Percentiles rank a stretch among this genome's conserved stretches.
These are phyloP conservation scores for Drosophila serrata DNA, from an alignment of 1,140 invertebrate genomes.

Conservation along the genomic window DNA sequence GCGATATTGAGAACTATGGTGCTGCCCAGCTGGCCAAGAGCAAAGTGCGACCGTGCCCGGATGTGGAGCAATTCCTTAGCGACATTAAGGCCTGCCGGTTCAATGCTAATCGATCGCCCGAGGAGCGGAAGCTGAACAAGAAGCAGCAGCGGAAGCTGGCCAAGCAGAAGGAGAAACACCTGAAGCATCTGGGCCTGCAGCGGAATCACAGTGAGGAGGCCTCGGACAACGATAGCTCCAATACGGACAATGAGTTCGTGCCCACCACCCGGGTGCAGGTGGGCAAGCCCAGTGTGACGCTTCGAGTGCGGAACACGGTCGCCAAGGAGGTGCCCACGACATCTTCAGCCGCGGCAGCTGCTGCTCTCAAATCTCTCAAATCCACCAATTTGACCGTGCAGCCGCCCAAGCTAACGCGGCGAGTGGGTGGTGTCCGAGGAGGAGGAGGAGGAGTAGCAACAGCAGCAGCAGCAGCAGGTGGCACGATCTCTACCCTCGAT, in stretches of 20 bases:
- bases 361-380: slow-evolving; percentile 9
- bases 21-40: slow-evolving; percentile 65
- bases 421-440: slow-evolving; percentile 23
- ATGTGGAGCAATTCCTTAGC: slow-evolving; percentile 76
- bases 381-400: not conserved
- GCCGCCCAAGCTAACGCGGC: slow-evolving; percentile 37
- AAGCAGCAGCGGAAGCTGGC: slow-evolving; percentile 83
- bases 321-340: slow-evolving; percentile 52
- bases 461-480: slow-evolving; percentile 2
- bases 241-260: slow-evolving; percentile 83
- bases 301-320: slow-evolving; percentile 62
- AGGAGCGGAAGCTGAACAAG: slow-evolving; percentile 83
- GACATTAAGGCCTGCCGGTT: slow-evolving; percentile 76
- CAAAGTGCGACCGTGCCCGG: slow-evolving; percentile 59
- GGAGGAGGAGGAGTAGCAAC: not conserved
- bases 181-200: slow-evolving; percentile 86
- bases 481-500: slow-evolving; percentile 24
- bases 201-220: slow-evolving; percentile 74
- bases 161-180: slow-evolving; percentile 87
- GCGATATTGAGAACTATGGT: slow-evolving; percentile 68
- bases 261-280: slow-evolving; percentile 78
- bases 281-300: slow-evolving; percentile 77
- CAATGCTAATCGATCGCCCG: slow-evolving; percentile 75
- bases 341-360: slow-evolving; percentile 11
- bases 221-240: slow-evolving; percentile 72